These are phyloP conservation scores for Corythucha ciliata DNA, from an alignment of 2,888 invertebrate species.

Conservation along the genomic window DNA sequence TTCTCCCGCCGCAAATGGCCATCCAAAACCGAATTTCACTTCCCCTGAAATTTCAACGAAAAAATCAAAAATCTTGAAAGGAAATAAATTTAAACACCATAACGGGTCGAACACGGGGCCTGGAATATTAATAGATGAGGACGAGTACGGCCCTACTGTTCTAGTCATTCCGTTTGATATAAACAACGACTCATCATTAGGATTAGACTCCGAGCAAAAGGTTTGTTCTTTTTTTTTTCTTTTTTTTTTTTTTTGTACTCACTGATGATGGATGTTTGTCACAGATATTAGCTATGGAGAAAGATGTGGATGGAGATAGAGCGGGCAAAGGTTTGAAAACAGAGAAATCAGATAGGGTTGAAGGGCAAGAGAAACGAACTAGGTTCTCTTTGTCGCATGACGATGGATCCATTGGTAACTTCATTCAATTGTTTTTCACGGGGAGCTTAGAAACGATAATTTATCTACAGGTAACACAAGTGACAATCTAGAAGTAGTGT, in stretches of 20 bases:
- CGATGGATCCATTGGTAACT: constrained; percentile 68
- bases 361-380: constrained; percentile 50
- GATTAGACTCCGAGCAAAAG: constrained; percentile 52
- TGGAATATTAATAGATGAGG: constrained; percentile 21
- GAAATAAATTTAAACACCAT: background rate
- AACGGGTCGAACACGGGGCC: background rate
- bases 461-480: constrained; percentile 59
- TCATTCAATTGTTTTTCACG: background rate
- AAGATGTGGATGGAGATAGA: constrained; percentile 23
- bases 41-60: constrained; percentile 39
- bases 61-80: constrained; percentile 27
- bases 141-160: constrained; percentile 42
- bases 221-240: constrained; percentile 38
- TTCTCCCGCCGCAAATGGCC: constrained; percentile 33
- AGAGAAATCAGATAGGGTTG: constrained; percentile 33
- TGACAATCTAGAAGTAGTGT: constrained; percentile 88
- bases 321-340: constrained; percentile 19
- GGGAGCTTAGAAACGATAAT: background rate
- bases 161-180: constrained; percentile 59
- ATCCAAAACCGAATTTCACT: constrained; percentile 29
- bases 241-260: background rate
- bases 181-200: constrained; percentile 52
- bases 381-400: constrained; percentile 78
- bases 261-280: background rate
- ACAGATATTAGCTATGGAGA: constrained; percentile 29